Conservation (phyloP, 2,888 invertebrate species). For the Leucophora obtusa region DNA sequence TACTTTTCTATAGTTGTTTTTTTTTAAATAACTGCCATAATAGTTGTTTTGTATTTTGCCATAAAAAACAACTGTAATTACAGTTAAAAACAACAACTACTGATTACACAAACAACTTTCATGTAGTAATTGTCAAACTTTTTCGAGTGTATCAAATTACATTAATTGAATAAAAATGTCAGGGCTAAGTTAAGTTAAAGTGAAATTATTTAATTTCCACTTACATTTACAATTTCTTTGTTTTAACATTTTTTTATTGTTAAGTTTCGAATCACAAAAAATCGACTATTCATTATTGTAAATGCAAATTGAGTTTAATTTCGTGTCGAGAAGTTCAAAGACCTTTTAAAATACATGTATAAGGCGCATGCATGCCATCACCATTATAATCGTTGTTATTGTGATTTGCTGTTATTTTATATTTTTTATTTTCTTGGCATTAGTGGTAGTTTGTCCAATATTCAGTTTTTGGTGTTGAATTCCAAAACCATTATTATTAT, state of each 20-base stretch:
- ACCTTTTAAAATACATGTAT: constrained; percentile 39
- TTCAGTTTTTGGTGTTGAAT: constrained; percentile 27
- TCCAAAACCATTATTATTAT: constrained; percentile 47
- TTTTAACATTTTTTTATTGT: neutral
- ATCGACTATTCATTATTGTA: constrained; percentile 28
- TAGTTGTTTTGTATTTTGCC: no score
- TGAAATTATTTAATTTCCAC: neutral
- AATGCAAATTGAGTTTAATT: constrained; percentile 28
- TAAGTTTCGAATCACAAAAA: neutral
- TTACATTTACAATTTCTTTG: neutral
- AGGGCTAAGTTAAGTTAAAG: neutral
- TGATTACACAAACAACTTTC: no score
- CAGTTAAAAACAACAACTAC: no score
- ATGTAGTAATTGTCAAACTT: no score
- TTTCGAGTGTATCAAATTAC: no score
- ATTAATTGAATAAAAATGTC: neutral
- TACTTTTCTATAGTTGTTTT: no score
- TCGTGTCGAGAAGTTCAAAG: constrained; percentile 44
- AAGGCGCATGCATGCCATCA: constrained; percentile 28
- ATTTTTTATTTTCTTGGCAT: neutral
- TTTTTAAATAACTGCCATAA: no score
- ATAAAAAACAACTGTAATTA: no score
- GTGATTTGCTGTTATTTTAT: neutral
- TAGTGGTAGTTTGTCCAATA: neutral
- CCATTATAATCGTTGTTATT: neutral